phyloP scores from a whole-genome alignment of 2,113 vertebrate genomes.

The Polypterus senegalus region DNA sequence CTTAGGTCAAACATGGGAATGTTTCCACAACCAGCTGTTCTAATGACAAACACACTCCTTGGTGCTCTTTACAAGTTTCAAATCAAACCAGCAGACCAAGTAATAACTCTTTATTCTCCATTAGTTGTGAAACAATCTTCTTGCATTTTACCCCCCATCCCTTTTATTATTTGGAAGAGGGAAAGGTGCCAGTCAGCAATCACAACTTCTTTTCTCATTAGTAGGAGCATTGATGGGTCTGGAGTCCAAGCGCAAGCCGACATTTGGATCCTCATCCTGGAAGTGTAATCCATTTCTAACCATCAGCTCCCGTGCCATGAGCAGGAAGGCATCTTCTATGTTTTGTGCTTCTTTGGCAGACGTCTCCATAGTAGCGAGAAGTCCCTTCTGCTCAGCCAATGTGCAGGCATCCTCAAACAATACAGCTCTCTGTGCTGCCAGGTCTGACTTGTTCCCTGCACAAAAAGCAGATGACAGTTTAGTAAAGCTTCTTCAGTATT shows the following conservation, averaged over 20 bases:
- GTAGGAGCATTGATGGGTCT: conserved; percentile 39
- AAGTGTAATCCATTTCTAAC: conserved; percentile 51
- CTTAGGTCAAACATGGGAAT: no score
- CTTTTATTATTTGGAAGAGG: no score
- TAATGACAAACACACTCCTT: no score
- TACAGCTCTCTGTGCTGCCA: conserved; percentile 63
- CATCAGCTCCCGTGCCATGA: conserved; percentile 60
- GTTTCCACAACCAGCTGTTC: no score
- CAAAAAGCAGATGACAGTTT: neutral
- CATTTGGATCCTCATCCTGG: conserved; percentile 28
- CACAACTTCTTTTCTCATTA: conserved; percentile 45
- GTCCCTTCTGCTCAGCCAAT: conserved; percentile 61
- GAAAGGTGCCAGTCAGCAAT: conserved; percentile 40
- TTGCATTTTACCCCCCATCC: no score
- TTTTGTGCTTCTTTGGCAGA: conserved; percentile 73
- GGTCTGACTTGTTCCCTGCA: conserved; percentile 82
- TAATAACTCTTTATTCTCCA: no score
- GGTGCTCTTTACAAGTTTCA: no score
- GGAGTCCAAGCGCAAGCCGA: conserved; percentile 47
- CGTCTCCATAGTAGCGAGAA: conserved; percentile 81
- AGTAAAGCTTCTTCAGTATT: neutral
- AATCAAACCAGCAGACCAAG: no score
- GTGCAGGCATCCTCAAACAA: conserved; percentile 74
- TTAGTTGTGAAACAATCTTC: no score
- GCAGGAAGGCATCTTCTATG: conserved; percentile 58